A percentile compares a stretch with the other conserved stretches of the same genome.
phyloP scores from a whole-genome alignment of 1,140 invertebrate genomes.

The Drosophila pectinifera region DNA sequence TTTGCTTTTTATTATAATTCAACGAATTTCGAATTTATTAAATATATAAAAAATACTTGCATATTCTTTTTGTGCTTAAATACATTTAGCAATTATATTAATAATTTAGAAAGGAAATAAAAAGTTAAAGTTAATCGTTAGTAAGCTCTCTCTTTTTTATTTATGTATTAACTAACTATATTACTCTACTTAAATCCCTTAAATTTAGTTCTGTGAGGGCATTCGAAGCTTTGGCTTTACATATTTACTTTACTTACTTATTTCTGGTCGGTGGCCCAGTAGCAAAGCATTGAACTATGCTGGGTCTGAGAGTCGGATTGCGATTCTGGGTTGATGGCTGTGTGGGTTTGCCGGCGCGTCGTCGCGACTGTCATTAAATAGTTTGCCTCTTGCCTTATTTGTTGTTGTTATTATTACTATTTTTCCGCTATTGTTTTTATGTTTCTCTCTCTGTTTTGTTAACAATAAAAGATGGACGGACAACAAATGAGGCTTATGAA shows the following conservation, averaged over 20 bases:
- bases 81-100: too few species aligned
- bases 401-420: slow-evolving; percentile 23
- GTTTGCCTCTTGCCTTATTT: too few species aligned
- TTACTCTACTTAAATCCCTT: too few species aligned
- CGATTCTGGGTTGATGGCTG: slow-evolving; percentile 11
- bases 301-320: slow-evolving; percentile 44
- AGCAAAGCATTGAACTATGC: slow-evolving; percentile 68
- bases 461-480: slow-evolving; percentile 63
- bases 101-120: too few species aligned
- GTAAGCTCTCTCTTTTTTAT: too few species aligned
- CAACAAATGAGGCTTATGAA: slow-evolving; percentile 37
- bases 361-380: slow-evolving; percentile 60
- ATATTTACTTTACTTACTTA: slow-evolving; percentile 21
- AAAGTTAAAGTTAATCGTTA: too few species aligned
- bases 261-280: slow-evolving; percentile 58
- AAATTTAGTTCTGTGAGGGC: neutral
- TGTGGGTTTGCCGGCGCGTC: slow-evolving; percentile 18
- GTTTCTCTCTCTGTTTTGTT: slow-evolving; percentile 32
- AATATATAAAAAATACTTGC: too few species aligned
- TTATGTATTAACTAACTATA: too few species aligned
- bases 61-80: too few species aligned
- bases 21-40: too few species aligned
- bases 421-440: slow-evolving; percentile 32
- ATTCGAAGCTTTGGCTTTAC: neutral
- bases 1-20: too few species aligned